Base-by-base conservation (phyloP, 2,113 vertebrate species). In the Argyrosomus japonicus region DNA sequence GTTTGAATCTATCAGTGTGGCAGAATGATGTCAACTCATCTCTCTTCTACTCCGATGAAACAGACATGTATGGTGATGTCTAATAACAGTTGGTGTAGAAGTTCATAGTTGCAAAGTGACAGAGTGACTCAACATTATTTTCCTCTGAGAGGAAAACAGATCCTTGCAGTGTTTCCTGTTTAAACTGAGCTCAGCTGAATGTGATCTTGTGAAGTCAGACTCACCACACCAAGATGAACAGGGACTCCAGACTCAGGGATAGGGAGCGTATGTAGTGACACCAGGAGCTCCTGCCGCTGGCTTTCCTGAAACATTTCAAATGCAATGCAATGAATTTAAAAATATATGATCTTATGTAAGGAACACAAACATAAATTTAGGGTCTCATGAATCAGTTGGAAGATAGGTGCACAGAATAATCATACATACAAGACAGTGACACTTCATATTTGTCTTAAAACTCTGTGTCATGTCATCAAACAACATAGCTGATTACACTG, bases 191-290 rank as follows among this genome's bases (percentile, higher is more conserved):
- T 80, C 14, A 45, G 54, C 25, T 51, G 19, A 8, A 57, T 68
- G 43, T 40, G 5, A 53, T 64, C 23, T 17, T 21, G 25, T 36
- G 18, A 81, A 56, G 14, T 69, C n/a, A 32, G 45, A 82, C 93
- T 97, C 90, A 99, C 98, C 97, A 97, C 94, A 56, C 96, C 97
- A 18, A 99, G 96, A 92, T 98, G 96, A 88, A 99, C 96, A 71
- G 97, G 95, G 47, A 96, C 90, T 87, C 97, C 97, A 10, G 98
- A 96, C 68, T 97, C 97, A 86, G 97, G 98, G 78, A 98, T 93
- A 19, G 96, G 91, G 23, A 98, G 96, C 56, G 89, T 95, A 69
- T 98, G 95, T 43, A 99, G 93, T 2, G 96, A 96, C 84, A 97
- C 95, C 40, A 99, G 94, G 54, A 99, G 96, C 89, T 99, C 97